Conservation (phyloP, 2,797 vertebrate genomes). For the Peromyscus attwateri region DNA sequence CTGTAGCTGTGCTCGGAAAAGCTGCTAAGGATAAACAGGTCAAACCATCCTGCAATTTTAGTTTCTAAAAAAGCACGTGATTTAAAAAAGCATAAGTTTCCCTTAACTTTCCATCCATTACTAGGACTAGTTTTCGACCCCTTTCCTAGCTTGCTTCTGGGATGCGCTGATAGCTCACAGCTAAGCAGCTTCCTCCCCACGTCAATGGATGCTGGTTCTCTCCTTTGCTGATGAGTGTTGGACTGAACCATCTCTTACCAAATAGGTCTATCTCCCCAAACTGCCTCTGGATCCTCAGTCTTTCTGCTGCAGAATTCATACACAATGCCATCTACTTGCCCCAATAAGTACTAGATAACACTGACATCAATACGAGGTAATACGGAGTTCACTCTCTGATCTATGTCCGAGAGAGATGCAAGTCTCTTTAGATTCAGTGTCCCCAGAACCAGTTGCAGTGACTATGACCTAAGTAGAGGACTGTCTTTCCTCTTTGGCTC, state of each 20-base stretch:
- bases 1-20: neutral
- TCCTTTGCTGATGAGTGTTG: neutral
- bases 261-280: neutral
- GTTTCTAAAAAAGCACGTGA: conserved; percentile 52
- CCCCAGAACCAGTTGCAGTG: neutral
- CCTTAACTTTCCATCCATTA: conserved; percentile 24
- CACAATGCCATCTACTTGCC: neutral
- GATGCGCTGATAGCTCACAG: neutral
- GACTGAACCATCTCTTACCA: neutral
- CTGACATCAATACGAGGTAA: neutral
- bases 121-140: conserved; percentile 30
- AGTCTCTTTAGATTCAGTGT: neutral
- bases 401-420: neutral
- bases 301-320: neutral
- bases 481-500: neutral
- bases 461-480: neutral
- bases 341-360: neutral
- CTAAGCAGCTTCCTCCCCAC: neutral
- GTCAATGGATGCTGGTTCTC: neutral
- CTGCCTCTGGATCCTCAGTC: neutral
- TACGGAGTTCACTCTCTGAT: neutral
- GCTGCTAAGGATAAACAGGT: neutral
- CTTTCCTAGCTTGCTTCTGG: neutral
- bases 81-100: neutral
- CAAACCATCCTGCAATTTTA: neutral